Evolutionary conservation across 92 coral and sea anemone species (phyloP), one percentile per base, ranked within the genome.

Genomic region (Parazoanthus atlanticus): DNA sequence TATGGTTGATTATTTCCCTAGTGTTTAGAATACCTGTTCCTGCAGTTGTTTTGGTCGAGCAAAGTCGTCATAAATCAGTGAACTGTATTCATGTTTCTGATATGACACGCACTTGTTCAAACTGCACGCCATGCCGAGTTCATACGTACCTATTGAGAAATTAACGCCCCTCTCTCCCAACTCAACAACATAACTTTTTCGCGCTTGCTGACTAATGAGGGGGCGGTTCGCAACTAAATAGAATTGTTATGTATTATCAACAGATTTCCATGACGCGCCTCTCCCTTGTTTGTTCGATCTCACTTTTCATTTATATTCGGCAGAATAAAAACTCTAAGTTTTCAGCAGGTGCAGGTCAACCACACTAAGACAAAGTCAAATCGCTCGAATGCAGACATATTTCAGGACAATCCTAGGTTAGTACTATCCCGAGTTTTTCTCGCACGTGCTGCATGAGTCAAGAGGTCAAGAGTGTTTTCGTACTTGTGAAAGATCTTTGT

Each of bases 181-280:
- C 54, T 64, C 38, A 67, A 67, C 17, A 71, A 84, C 61, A 31
- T 26, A 70, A 46, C 46, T 10, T 69, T 66, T 32, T 69, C 67
- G 67, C 66, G 40, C 52, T 84, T 74, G 26, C 78, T 41, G 78
- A 74, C 54, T 40, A 84, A 81, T 84, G 76, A 84, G 87, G 38
- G 87, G 87, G 87, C 66, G 87, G 76, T 29, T 7, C 87, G 5
- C 28, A 11, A 28, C 25, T 76, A 26, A 84, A 66, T 84, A 70
- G 38, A 69, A 38, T 31, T 52, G 70, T 46, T 70, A 84, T 69
- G 87, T 84, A 76, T 70, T 84, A 69, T 70, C 78, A 84, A 46
- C 65, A 46, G 66, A 69, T 29, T 69, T 82, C 23, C 87, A 84
- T 84, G 61, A 78, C 78, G 77, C 46, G 33, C 38, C 41, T 43